phyloP scores from a whole-genome alignment of 2,797 vertebrate species.

The Nasua narica region DNA sequence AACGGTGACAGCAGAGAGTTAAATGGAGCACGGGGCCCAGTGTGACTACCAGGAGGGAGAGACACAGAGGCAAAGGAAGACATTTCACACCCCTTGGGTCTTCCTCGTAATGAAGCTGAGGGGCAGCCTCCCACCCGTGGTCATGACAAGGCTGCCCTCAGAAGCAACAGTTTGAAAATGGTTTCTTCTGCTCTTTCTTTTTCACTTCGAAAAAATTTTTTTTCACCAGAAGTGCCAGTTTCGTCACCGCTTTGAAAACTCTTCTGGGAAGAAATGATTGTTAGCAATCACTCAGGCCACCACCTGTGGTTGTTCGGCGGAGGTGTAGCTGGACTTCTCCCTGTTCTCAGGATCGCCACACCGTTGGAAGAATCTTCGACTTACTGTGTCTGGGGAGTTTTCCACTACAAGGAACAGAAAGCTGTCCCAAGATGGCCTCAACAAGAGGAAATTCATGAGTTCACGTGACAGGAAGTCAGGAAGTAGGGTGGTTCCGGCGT shows the following conservation, averaged over 20 bases:
- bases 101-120: background rate
- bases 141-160: background rate
- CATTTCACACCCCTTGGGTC: no score
- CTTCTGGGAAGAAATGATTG: background rate
- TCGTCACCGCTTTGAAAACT: background rate
- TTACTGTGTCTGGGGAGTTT: background rate
- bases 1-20: background rate
- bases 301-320: accelerated
- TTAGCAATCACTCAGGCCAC: background rate
- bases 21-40: background rate
- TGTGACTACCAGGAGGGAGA: background rate
- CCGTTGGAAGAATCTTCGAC: background rate
- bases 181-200: background rate
- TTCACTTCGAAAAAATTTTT: background rate
- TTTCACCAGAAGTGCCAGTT: background rate
- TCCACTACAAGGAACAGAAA: background rate
- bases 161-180: background rate
- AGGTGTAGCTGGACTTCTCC: background rate
- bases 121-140: background rate
- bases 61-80: background rate
- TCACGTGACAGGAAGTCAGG: background rate
- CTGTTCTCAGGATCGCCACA: background rate
- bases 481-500: background rate
- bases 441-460: background rate
- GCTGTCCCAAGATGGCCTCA: no score